Base-by-base conservation (phyloP, 2,888 invertebrate species). In the Auanema sp. region DNA sequence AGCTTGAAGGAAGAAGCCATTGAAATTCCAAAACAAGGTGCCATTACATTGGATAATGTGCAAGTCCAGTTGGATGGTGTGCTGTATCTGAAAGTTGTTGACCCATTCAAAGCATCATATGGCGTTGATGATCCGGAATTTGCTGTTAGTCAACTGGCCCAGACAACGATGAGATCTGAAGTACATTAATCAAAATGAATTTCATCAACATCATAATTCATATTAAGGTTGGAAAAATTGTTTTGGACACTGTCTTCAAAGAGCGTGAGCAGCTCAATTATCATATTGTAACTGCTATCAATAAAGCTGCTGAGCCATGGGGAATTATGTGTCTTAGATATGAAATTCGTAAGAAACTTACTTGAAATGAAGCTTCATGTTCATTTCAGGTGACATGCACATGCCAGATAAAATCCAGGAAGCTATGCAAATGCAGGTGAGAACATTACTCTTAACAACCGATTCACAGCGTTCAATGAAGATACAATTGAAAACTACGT, bases 381-480 rank as follows among this genome's bases (percentile, higher is more conserved):
- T 14, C 14, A 41, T 71, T 81, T 51, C 78, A 93, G 92, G 91
- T 87, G 90, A 93, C 83, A 92, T 94, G 81, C 90, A 90, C 84
- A 86, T 95, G 68, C 98, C 98, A 0, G 86, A 88, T 0, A 89
- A 95, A 78, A 91, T 98, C 1, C 93, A 95, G 83, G 96, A 97
- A 85, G 98, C 98, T 0, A 98, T 98, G 98, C 97, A 98, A 86
- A 96, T 97, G 95, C 98, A 98, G 87, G 98, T 98, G 3, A 0
- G 33, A 33, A 8, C 33, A 33, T 8, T 8, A 33, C 8, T 33
- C 8, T 33, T 8, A 33, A 3, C 3, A 33, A 33, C 33, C 33
- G 33, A 33, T 33, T 33, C 33, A 5, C 8, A 33, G 33, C 33
- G 33, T 33, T 33, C 33, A 33, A 33, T 8, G 8, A 33, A 33